Base-by-base conservation (phyloP, 1,140 invertebrate genomes). In the Metaphire vulgaris region DNA sequence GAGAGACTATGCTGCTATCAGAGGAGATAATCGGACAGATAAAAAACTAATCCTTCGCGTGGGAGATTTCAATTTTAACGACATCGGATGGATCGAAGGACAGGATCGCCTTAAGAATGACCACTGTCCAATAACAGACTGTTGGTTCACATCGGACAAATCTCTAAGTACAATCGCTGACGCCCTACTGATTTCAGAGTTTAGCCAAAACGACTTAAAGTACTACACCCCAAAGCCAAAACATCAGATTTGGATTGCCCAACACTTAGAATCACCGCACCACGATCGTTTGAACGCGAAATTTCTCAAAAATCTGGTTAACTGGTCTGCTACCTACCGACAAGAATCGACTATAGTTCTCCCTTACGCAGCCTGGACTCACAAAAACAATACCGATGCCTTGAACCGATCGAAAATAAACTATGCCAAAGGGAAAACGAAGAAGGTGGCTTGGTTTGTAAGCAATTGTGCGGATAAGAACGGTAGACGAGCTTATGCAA, bases 291-390 rank as follows among this genome's bases (percentile, higher is more conserved):
- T 21, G 6, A 33, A 32, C 29, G 2, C 21, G 21, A 30, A 15
- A 26, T 30, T 6, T 1, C 30, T 72, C 12, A 31, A 31, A 14
- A 72, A 75, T 30, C 74, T 32, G 28, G 75, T 94, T 83, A 97
- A 97, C 87, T 96, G 94, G 94, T 97, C 95, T 30, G 92, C 79
- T n/a, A 83, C 79, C 1, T 98, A 92, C 84, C 89, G 95, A 64
- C 89, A 91, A 6, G 95, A 97, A 83, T 96, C 93, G 31, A 94
- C 96, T 81, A 90, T 98, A 78, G 94, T 97, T 1, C 91, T 95
- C 0, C 95, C 95, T 0, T 97, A 97, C 82, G 94, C 26, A 69
- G 26, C 68, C 80, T 98, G 93, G 92, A 90, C 92, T 41, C 94
- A 95, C 86, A 92, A 92, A 80, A 77, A 74, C 12, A 15, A 30